Base-by-base conservation (phyloP, 1,140 invertebrate genomes). In the Oedothorax gibbosus region DNA sequence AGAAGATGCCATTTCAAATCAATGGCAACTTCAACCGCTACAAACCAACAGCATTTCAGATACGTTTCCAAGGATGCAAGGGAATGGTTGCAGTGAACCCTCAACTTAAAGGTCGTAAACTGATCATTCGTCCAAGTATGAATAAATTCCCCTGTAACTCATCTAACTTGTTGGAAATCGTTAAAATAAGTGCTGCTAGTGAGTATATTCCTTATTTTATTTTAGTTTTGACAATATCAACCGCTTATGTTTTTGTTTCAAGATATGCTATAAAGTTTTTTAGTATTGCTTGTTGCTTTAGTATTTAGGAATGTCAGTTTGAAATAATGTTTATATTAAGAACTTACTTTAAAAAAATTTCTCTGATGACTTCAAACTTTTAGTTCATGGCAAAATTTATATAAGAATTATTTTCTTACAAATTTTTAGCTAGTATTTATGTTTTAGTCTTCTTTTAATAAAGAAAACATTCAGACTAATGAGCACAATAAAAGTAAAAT, bases 111-210 rank as follows among this genome's bases (percentile, higher is more conserved):
- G 83, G 73, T 14, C 75, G 85, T 57, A 57, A 56, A 21, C 12
- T 86, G 12, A 80, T 51, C 10, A 86, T 88, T 54, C 85, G 89
- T 65, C 84, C 88, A 14, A 89, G 88, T 56, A 89, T 89, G 88
- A 78, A 86, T 83, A 89, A 89, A 71, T 89, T 89, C 62, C 51
- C 75, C 14, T 88, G 85, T 75, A 62, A 71, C n/a, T 76, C 51
- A 7, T 83, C 73, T 21, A 86, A 76, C 49, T 64, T 85, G 11
- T 84, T 90, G 12, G 89, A 90, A 86, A 87, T 90, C 56, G 88
- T 90, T 2, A 90, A 90, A 81, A 88, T 89, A 75, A 89, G 89
- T 35, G 88, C 88, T 56, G 90, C 89, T 15, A 18, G 76, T 77
- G 83, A 80, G 83, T 69, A 84, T 71, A 11, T 18, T 7, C 15